phyloP scores from a whole-genome alignment of 2,113 vertebrate species.

The Isichthys henryi region DNA sequence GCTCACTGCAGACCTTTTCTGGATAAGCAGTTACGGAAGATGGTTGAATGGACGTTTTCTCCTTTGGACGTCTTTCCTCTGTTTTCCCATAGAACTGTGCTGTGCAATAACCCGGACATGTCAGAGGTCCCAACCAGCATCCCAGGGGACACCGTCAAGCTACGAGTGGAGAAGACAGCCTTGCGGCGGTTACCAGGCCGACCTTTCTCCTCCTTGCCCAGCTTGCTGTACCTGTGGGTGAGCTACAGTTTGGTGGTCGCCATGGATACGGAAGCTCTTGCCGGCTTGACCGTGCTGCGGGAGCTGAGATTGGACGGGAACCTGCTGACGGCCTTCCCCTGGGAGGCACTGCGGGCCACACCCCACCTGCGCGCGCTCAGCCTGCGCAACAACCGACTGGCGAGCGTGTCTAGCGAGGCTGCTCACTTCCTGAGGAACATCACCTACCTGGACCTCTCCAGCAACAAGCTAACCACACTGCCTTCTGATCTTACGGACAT shows the following conservation, averaged over 20 bases:
- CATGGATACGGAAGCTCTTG: slow-evolving; percentile 77
- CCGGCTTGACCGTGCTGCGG: slow-evolving; percentile 75
- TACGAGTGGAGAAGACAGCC: slow-evolving; percentile 79
- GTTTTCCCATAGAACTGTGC: slow-evolving; percentile 61
- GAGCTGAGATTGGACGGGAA: slow-evolving; percentile 87
- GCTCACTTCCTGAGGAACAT: slow-evolving; percentile 70
- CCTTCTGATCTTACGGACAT: slow-evolving; percentile 67
- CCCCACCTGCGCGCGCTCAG: slow-evolving; percentile 73
- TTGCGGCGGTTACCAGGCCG: slow-evolving; percentile 69
- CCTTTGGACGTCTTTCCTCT: not conserved
- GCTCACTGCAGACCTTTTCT: not conserved
- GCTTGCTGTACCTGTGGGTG: slow-evolving; percentile 80
- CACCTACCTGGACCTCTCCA: slow-evolving; percentile 82
- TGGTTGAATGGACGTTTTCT: not conserved
- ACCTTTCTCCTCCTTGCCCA: slow-evolving; percentile 80
- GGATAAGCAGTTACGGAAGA: not conserved
- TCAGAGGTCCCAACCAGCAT: slow-evolving; percentile 69
- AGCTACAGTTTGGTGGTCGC: slow-evolving; percentile 72
- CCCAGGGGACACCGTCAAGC: slow-evolving; percentile 74
- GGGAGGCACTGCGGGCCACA: slow-evolving; percentile 78
- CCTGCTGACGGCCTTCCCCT: slow-evolving; percentile 74
- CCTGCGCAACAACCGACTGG: slow-evolving; percentile 80
- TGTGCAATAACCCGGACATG: slow-evolving; percentile 79
- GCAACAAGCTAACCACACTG: slow-evolving; percentile 76
- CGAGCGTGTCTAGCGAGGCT: slow-evolving; percentile 67